Evolutionary conservation across 2,113 vertebrate species (phyloP).

Genomic region (Otocyon megalotis): DNA sequence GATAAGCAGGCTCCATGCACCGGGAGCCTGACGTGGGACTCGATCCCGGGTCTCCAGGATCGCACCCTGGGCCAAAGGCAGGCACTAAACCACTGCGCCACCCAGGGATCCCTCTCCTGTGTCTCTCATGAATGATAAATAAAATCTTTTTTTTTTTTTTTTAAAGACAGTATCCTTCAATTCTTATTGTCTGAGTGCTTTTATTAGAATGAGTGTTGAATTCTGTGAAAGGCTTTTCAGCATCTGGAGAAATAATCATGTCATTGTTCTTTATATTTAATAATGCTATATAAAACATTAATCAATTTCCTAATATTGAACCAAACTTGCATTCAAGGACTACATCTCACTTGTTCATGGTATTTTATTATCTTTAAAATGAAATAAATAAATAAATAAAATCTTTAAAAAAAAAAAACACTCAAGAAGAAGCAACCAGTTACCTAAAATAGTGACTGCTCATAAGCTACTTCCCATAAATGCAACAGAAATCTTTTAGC

Average conservation of each 20-base stretch:
- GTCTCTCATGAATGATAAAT: no score
- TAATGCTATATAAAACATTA: not conserved
- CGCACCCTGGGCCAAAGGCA: no score
- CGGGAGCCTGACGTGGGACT: no score
- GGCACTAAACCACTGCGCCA: no score
- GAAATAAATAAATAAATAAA: no score
- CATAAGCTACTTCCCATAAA: not conserved
- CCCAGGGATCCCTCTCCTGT: no score
- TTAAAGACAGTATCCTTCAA: not conserved
- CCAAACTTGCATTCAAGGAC: not conserved
- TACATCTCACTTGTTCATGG: not conserved
- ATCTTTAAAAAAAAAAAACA: not conserved
- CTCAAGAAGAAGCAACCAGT: not conserved
- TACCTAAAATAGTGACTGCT: not conserved
- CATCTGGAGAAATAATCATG: not conserved
- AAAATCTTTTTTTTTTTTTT: no score
- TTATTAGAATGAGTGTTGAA: not conserved
- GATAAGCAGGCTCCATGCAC: no score
- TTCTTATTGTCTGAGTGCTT: not conserved
- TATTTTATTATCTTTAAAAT: not conserved
- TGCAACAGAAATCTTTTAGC: not conserved
- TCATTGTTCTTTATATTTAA: not conserved
- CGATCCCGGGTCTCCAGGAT: no score
- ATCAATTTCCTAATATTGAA: not conserved
- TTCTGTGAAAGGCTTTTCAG: not conserved